Conservation (phyloP, 2,797 vertebrate genomes). For the Enteromius mattozi region DNA sequence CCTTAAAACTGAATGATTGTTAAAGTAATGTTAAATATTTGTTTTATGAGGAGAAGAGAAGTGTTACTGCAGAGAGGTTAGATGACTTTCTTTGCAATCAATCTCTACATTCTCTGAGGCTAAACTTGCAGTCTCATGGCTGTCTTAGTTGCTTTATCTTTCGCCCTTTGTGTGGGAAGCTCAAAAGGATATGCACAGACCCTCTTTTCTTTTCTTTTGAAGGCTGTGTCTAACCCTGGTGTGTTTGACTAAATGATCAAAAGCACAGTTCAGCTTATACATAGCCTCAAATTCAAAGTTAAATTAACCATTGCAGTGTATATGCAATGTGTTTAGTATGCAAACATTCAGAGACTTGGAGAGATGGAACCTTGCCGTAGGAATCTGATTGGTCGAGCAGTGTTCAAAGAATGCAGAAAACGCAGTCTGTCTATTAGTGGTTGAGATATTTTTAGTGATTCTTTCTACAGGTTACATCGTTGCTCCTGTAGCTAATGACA, state of each 20-base stretch:
- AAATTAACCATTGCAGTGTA: slow-evolving; percentile 43
- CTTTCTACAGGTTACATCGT: background rate
- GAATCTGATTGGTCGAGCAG: slow-evolving; percentile 56
- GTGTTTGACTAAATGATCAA: slow-evolving; percentile 59
- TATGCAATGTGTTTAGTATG: slow-evolving; percentile 30
- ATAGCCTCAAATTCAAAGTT: slow-evolving; percentile 44
- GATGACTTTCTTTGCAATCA: slow-evolving; percentile 27
- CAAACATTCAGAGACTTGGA: slow-evolving; percentile 44
- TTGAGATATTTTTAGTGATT: background rate
- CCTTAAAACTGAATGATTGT: background rate
- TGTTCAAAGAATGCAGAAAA: slow-evolving; percentile 17
- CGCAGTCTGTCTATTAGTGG: background rate
- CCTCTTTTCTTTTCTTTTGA: slow-evolving; percentile 42
- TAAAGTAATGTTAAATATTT: slow-evolving; percentile 27
- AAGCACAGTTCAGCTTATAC: slow-evolving; percentile 47
- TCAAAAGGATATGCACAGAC: slow-evolving; percentile 45
- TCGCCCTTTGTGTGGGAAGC: slow-evolving; percentile 45
- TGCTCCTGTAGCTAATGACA: background rate
- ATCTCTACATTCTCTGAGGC: slow-evolving; percentile 38
- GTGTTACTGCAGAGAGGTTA: slow-evolving; percentile 15
- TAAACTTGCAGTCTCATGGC: slow-evolving; percentile 34
- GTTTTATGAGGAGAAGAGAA: background rate
- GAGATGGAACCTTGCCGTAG: slow-evolving; percentile 46
- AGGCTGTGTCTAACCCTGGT: slow-evolving; percentile 53
- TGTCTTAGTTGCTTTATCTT: slow-evolving; percentile 41